Conservation (phyloP, 2,113 vertebrate genomes). For the Pachypanchax playfairii region DNA sequence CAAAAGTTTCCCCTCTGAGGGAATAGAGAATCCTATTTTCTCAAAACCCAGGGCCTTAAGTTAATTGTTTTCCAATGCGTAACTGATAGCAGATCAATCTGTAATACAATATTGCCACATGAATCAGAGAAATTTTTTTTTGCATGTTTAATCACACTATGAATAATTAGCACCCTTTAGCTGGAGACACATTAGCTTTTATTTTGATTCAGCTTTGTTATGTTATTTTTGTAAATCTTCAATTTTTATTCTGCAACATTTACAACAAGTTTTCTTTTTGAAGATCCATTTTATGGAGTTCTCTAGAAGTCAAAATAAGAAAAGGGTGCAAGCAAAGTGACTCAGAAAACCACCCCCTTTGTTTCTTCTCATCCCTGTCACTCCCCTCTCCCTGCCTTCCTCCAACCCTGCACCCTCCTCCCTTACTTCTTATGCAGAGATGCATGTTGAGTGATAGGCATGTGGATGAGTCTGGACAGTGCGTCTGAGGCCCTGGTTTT, state of each 20-base stretch:
- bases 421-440: conserved; percentile 58
- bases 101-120: conserved; percentile 7
- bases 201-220: neutral
- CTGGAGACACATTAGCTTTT: neutral
- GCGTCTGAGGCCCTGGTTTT: conserved; percentile 81
- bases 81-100: neutral
- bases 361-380: conserved; percentile 19
- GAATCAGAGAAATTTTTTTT: neutral
- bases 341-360: conserved; percentile 35
- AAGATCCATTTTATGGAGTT: too few species aligned
- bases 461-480: conserved; percentile 74
- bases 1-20: conserved; percentile 27
- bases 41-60: conserved; percentile 9
- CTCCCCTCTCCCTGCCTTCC: conserved; percentile 41
- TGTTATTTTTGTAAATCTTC: too few species aligned
- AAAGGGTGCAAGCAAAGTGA: conserved; percentile 25
- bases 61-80: conserved; percentile 14
- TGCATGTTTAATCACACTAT: neutral
- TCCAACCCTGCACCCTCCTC: conserved; percentile 23
- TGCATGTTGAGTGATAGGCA: conserved; percentile 70
- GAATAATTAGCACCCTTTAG: neutral
- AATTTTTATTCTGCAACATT: too few species aligned
- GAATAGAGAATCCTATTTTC: conserved; percentile 11
- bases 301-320: conserved; percentile 16
- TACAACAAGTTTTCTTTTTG: too few species aligned